Base-by-base conservation (phyloP, 1,140 invertebrate species). In the Elymnias hypermnestra region DNA sequence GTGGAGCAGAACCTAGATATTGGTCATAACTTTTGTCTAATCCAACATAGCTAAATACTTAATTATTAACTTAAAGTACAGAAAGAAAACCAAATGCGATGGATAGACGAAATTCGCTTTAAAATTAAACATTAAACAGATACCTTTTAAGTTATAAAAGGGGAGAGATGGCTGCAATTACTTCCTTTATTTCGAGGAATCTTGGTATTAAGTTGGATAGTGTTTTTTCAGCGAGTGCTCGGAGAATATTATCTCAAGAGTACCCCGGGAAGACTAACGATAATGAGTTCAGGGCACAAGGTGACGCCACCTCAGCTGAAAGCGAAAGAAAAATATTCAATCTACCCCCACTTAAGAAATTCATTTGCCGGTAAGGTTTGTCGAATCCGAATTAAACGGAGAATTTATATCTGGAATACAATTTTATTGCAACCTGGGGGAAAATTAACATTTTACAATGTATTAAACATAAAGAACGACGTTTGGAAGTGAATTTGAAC, bases 131-230 rank as follows among this genome's bases (percentile, higher is more conserved):
- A 17, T 31, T 13, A 47, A 31, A 33, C 37, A 40, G n/a, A n/a
- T n/a, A n/a, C n/a, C 5, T 33, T 17, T 36, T 13, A 35, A 22
- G 46, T 36, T 29, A 19, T 25, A 49, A 41, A 51, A 51, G 29
- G 39, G 26, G 26, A 51, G 6, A 17, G 10, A 33, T 23, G 19
- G 26, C 17, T 40, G 31, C 31, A 51, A 39, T 44, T 51, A 51
- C 39, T 38, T 36, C 40, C 18, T 51, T 51, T 44, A 51, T 51
- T 51, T 43, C 14, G 25, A 8, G 41, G 39, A 51, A 51, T 43
- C 40, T 39, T 51, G 43, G 35, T 51, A 39, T 43, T 39, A 39
- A 29, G 18, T 39, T 29, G 35, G 19, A 51, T 44, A 51, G 40
- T 44, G 48, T 51, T 44, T 51, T 43, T 44, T 31, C 48, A 44